Percentiles rank a stretch among this genome's conserved stretches.
These are phyloP conservation scores for Stichodactyla helianthus DNA, from an alignment of 64 coral and sea anemone species.

Conservation along the genomic window DNA sequence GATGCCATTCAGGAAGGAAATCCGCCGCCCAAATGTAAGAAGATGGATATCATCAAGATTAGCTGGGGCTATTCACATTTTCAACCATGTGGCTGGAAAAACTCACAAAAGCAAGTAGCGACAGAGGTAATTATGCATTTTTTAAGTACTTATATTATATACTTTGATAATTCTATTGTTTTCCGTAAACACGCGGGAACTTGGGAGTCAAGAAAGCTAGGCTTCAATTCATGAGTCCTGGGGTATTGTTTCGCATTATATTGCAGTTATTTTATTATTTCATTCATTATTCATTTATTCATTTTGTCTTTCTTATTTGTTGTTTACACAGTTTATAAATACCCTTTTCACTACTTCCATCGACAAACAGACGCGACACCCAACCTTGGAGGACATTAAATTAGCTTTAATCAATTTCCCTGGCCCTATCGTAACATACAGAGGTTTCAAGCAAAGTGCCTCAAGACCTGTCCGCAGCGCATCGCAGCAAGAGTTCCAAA, in stretches of 20 bases:
- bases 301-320: background rate
- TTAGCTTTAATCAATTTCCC: background rate
- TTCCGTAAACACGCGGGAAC: too few species aligned
- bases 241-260: too few species aligned
- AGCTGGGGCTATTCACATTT: constrained; percentile 30
- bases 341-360: background rate
- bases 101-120: constrained; percentile 22
- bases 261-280: too few species aligned
- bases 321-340: background rate
- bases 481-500: constrained; percentile 20
- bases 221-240: too few species aligned
- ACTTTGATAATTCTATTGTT: too few species aligned
- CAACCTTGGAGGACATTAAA: background rate
- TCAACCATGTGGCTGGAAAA: constrained; percentile 20
- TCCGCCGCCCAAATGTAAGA: constrained; percentile 44
- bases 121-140: too few species aligned
- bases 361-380: background rate
- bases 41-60: constrained; percentile 31
- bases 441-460: constrained; percentile 26
- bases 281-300: too few species aligned
- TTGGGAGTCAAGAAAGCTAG: too few species aligned
- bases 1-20: constrained; percentile 22
- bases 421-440: background rate
- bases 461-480: background rate
- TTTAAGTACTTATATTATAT: too few species aligned